phyloP scores from a whole-genome alignment of 2,888 invertebrate genomes.

The Dendrolimus pini region DNA sequence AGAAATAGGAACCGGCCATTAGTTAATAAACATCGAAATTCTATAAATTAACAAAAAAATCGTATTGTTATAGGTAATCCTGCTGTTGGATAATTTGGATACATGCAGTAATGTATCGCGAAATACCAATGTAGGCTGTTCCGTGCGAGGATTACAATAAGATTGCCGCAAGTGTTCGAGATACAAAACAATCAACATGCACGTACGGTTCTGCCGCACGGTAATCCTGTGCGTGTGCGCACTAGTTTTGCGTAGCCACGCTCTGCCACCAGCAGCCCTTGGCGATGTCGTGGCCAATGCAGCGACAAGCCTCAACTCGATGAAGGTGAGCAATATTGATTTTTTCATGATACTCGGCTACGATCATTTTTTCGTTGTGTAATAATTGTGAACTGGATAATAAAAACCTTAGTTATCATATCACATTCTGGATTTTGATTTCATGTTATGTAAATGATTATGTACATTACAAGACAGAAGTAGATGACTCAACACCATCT shows the following conservation, averaged over 20 bases:
- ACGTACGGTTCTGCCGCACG: constrained; percentile 47
- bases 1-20: no score
- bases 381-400: no score
- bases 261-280: constrained; percentile 64
- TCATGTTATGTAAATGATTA: no score
- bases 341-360: not conserved
- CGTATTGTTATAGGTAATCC: not conserved
- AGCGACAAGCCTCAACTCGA: constrained; percentile 66
- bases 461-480: no score
- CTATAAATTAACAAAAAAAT: not conserved
- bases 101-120: constrained; percentile 7
- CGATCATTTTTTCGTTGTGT: no score
- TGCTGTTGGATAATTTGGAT: not conserved
- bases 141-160: not conserved
- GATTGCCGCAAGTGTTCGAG: not conserved
- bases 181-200: constrained; percentile 29
- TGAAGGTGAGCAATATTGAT: constrained; percentile 49
- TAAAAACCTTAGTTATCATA: no score
- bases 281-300: constrained; percentile 70
- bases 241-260: constrained; percentile 42
- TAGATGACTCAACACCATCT: no score
- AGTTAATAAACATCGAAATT: no score
- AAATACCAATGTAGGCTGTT: constrained; percentile 6
- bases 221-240: constrained; percentile 45
- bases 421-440: no score